Base-by-base conservation (phyloP, 2,888 invertebrate species). In the Macropis europaea region DNA sequence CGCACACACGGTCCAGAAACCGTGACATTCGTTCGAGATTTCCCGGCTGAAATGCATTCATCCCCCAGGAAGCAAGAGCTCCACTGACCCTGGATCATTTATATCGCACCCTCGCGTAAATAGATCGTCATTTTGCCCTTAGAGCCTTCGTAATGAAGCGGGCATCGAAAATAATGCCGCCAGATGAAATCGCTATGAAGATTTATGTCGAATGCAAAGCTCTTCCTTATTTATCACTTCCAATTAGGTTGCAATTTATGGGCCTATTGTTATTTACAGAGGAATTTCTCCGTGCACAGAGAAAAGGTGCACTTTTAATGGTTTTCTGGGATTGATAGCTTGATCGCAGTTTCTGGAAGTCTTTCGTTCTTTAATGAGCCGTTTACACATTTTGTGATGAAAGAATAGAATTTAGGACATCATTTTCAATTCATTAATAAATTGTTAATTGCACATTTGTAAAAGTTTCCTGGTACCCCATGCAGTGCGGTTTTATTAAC, bases 51-150 rank as follows among this genome's bases (percentile, higher is more conserved):
- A 56, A 26, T n/a, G n/a, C n/a, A n/a, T n/a, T n/a, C n/a, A n/a
- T n/a, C n/a, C n/a, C n/a, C n/a, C 38, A 62, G 36, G 38, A 53
- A 19, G 9, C 13, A 32, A 1, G 7, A 47, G 61, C 60, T 68
- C 61, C 52, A 32, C 52, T 13, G 42, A 22, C 6, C 34, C 32
- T 53, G 1, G 28, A 45, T 42, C 42, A 68, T 42, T 77, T 77
- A n/a, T n/a, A 62, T 75, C 54, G 48, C 43, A n/a, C 42, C 40
- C 26, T 7, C 15, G 7, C 47, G 59, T n/a, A n/a, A n/a, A 61
- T 54, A 36, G 53, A 28, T 24, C 22, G 50, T 36, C 5, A 17
- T 43, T 63, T 61, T 45, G 30, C 54, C 56, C 62, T 63, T 6
- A 17, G 32, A 22, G n/a, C 36, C 4, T 36, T 19, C 5, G 13